Base-by-base conservation (phyloP, 2,888 invertebrate genomes). In the Oscheius sp. region DNA sequence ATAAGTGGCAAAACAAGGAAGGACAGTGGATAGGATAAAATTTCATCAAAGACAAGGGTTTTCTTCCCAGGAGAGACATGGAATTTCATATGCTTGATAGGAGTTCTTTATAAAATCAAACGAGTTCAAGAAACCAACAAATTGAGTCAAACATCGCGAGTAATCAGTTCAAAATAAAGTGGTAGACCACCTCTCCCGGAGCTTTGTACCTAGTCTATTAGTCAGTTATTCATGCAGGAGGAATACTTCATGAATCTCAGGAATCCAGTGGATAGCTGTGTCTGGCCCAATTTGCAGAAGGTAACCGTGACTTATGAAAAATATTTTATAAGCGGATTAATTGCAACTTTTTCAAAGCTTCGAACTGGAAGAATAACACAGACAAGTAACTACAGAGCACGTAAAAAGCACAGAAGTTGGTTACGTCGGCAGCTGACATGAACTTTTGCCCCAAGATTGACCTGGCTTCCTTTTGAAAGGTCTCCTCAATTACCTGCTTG, bases 221-320 rank as follows among this genome's bases (percentile, higher is more conserved):
- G n/a, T 52, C 25, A 52, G 49, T 66, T 66, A 66, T 66, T 66
- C 66, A 66, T 66, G 66, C 66, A 35, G 52, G 66, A 18, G 52
- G 66, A 64, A 66, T 66, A 13, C 27, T 66, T 29, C 25, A 52
- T 63, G 63, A 63, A 58, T 58, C 58, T 58, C 29, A 18, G 61
- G 43, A 35, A 29, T 41, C 35, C n/a, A 43, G 7, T 61, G 16
- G 43, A 43, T 43, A 61, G 23, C 55, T 18, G n/a, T 35, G 5
- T 9, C 35, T 35, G 5, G 3, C 35, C 9, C 35, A 3, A 6
- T 1, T 41, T 58, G 25, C 12, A 58, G 29, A 29, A 29, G 43
- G 18, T 61, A 58, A 7, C 13, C n/a, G 18, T 18, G 18, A 49
- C 18, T 49, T 35, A 35, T 35, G 5, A 35, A 35, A 35, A 9